Evolutionary conservation across 1,140 invertebrate species (phyloP), one percentile per base, ranked within the genome.

Genomic region (Bursaphelenchus mucronatus): DNA sequence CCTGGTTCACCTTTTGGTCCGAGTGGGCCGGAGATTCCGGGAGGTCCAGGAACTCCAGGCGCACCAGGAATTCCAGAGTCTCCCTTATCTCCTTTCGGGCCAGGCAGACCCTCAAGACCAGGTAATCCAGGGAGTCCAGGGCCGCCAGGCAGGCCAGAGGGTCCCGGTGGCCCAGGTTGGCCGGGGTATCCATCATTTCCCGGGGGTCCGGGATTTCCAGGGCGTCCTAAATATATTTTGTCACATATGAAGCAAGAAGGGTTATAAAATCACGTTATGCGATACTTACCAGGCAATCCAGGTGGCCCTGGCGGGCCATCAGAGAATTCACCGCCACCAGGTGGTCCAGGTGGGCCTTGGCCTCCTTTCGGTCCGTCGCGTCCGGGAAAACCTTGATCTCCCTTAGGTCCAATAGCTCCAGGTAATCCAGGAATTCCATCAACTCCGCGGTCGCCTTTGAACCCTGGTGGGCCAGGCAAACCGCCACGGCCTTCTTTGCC

Each of bases 401-500:
- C 76, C 62, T 80, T 81, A 41, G 67, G 69, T 13, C 76, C 79
- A 54, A 77, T 56, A 13, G 69, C 40, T 61, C 79, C 79, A 21
- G 79, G 72, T 3, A 76, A 39, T 58, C 79, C 79, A 8, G 76
- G 75, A 61, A 75, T 61, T 62, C 79, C 79, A 51, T 78, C 78
- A 49, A 74, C 44, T 46, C 79, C 79, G 39, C 68, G 78, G 57
- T 81, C 81, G 58, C 79, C 70, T 66, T 72, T 81, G 63, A 76
- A 76, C 21, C 74, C 82, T 17, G 73, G 73, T 9, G 71, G 75
- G 30, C 81, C 81, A 53, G 78, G 64, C 13, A 67, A 62, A 15
- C 79, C 79, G 40, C 75, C 52, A 30, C 72, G 17, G 44, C 76
- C 79, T 74, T 80, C 79, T 76, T 81, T 80, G 54, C 78, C 79